A percentile compares a stretch with the other conserved stretches of the same genome.
Conservation (phyloP, 2,797 vertebrate genomes). For the Odontamblyopus lacepedii region DNA sequence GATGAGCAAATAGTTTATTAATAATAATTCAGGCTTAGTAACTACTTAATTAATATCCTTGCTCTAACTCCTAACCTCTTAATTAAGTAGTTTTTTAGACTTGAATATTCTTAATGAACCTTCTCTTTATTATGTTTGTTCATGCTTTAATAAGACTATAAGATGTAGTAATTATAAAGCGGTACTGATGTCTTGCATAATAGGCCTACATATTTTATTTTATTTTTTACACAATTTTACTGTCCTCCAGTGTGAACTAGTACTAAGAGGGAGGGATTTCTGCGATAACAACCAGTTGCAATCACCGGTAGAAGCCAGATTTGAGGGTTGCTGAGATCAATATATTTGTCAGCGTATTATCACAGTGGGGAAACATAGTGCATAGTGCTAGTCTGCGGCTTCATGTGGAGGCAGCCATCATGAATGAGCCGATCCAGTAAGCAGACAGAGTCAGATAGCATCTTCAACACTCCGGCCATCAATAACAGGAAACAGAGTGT, state of each 20-base stretch:
- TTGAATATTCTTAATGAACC: too few species aligned
- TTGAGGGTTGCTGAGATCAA: slow-evolving; percentile 20
- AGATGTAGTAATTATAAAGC: too few species aligned
- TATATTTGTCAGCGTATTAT: slow-evolving; percentile 23
- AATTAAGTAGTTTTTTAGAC: too few species aligned
- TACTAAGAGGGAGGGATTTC: slow-evolving; percentile 19
- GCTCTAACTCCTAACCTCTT: too few species aligned
- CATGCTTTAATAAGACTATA: too few species aligned
- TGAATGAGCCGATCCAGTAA: slow-evolving; percentile 29
- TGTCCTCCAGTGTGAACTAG: background rate
- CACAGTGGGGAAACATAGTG: slow-evolving; percentile 4
- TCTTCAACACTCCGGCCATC: slow-evolving; percentile 35
- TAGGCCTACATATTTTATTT: too few species aligned
- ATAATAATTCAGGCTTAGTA: too few species aligned
- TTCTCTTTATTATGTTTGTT: too few species aligned
- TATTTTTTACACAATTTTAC: background rate
- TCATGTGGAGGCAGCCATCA: slow-evolving; percentile 16
- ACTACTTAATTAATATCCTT: too few species aligned
- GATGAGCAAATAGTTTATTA: too few species aligned
- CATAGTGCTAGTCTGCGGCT: slow-evolving; percentile 16
- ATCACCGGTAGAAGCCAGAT: slow-evolving; percentile 27
- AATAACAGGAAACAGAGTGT: slow-evolving; percentile 31
- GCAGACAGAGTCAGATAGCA: slow-evolving; percentile 38
- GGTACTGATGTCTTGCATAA: background rate
- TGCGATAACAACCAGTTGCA: slow-evolving; percentile 33